These are phyloP conservation scores for Cetoscarus ocellatus DNA, from an alignment of 2,797 vertebrate genomes.

Conservation along the genomic window DNA sequence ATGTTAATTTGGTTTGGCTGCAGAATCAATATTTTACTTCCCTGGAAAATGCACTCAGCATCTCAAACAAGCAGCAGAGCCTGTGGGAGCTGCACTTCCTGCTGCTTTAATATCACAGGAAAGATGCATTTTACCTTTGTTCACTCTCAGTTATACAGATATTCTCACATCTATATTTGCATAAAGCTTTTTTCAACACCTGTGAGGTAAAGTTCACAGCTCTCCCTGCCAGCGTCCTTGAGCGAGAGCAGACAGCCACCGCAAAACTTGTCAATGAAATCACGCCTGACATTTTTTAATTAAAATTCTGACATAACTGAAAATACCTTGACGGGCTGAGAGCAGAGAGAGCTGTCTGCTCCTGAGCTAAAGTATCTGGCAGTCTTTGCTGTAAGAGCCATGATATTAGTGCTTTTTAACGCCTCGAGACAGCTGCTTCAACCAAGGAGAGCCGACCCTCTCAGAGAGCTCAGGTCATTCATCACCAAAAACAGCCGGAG, in stretches of 20 bases:
- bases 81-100: constrained; percentile 11
- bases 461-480: background rate
- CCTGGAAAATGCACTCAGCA: constrained; percentile 47
- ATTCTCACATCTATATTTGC: constrained; percentile 18
- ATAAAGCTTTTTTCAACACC: constrained; percentile 12
- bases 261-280: constrained; percentile 59
- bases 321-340: constrained; percentile 45
- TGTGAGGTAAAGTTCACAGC: constrained; percentile 45
- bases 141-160: background rate
- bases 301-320: constrained; percentile 62
- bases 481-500: background rate
- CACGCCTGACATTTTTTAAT: constrained; percentile 70
- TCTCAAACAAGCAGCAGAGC: constrained; percentile 33
- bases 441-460: background rate
- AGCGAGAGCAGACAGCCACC: constrained; percentile 26
- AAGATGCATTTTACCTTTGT: background rate
- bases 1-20: constrained; percentile 65
- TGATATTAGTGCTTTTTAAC: constrained; percentile 27
- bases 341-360: constrained; percentile 10
- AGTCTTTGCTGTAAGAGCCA: constrained; percentile 3
- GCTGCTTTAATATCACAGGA: background rate
- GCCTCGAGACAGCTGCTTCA: constrained; percentile 10
- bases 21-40: constrained; percentile 68
- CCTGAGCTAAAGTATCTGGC: constrained; percentile 13
- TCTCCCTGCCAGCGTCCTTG: constrained; percentile 36